Percentiles rank a stretch among this genome's conserved stretches.
Evolutionary conservation across 2,888 invertebrate species (phyloP).

Genomic region (Macroteleia sp.): DNA sequence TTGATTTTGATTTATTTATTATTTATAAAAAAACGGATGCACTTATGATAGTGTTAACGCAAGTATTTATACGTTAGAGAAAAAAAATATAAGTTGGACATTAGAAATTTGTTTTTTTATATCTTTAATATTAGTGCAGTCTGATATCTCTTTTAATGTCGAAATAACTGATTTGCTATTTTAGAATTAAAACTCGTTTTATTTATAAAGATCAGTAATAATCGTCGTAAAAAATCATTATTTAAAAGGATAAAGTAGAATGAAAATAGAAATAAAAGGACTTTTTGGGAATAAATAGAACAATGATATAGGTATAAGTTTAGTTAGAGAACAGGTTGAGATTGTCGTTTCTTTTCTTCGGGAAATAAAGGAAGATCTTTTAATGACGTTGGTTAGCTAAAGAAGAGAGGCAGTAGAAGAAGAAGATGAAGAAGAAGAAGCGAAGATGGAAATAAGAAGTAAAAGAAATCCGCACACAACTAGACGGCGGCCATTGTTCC

Average conservation of each 20-base stretch:
- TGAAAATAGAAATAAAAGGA: neutral
- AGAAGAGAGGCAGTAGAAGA: constrained; percentile 40
- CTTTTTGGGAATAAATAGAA: constrained; percentile 25
- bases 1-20: no score
- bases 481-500: constrained; percentile 75
- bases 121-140: no score
- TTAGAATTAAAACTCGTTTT: no score
- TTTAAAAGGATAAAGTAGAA: neutral
- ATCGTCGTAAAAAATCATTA: constrained; percentile 1
- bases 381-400: constrained; percentile 47
- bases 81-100: no score
- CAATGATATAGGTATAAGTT: constrained; percentile 46
- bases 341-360: constrained; percentile 52
- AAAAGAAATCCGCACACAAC: constrained; percentile 53
- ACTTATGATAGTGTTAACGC: no score
- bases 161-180: no score
- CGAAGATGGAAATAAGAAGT: constrained; percentile 40
- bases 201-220: no score
- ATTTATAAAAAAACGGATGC: no score
- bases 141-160: no score
- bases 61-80: no score
- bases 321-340: constrained; percentile 48
- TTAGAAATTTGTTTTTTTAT: no score
- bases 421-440: constrained; percentile 27
- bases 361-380: constrained; percentile 51